Evolutionary conservation across 1,140 invertebrate genomes (phyloP).

Genomic region (Drosophila bocki): DNA sequence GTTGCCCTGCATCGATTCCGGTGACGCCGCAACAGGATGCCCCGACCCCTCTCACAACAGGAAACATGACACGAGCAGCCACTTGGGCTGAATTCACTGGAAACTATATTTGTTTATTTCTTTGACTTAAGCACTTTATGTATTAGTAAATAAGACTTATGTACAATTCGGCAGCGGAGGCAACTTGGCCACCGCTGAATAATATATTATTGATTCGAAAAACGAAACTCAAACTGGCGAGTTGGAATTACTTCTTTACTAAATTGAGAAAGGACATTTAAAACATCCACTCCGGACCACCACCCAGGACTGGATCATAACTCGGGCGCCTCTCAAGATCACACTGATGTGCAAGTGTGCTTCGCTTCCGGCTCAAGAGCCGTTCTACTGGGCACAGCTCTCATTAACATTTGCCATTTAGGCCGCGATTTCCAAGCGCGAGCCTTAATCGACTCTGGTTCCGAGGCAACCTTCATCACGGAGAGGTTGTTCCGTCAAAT

Average conservation of each 20-base stretch:
- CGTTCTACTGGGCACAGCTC: too few species aligned
- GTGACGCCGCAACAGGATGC: constrained; percentile 3
- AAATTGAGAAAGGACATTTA: neutral
- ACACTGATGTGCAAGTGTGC: too few species aligned
- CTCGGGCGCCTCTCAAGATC: neutral
- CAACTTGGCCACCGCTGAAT: neutral
- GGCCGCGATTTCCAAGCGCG: too few species aligned
- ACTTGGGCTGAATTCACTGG: neutral
- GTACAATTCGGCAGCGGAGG: neutral
- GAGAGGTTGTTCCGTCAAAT: too few species aligned
- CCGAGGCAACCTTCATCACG: too few species aligned
- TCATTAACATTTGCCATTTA: too few species aligned
- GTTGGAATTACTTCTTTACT: too few species aligned
- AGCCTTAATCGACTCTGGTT: too few species aligned
- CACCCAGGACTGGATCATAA: neutral
- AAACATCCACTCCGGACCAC: too few species aligned
- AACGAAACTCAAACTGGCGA: neutral
- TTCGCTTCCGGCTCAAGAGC: too few species aligned
- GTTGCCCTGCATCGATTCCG: neutral
- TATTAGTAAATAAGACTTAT: neutral
- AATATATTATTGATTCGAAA: neutral
- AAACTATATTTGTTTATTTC: neutral
- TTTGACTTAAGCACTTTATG: neutral
- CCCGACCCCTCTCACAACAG: neutral
- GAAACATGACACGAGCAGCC: neutral